Conservation (phyloP, 2,113 vertebrate genomes). For the Uropsilus gracilis region DNA sequence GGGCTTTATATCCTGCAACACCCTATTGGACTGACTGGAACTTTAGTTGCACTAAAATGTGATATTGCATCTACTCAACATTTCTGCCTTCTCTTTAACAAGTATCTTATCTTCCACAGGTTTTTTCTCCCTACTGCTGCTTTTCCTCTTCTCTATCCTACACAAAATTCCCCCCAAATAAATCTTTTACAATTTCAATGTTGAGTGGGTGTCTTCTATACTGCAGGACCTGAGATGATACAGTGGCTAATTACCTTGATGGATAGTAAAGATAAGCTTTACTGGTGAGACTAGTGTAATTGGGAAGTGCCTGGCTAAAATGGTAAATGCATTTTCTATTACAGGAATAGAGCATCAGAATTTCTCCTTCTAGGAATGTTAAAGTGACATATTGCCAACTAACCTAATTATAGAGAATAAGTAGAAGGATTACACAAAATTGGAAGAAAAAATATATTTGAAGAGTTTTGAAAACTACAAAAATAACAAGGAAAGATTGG, state of each 20-base stretch:
- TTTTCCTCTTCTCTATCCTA: neutral
- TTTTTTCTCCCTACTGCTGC: neutral
- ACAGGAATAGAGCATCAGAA: neutral
- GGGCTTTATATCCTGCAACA: neutral
- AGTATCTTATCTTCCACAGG: too few relatives aligned
- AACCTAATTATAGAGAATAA: neutral
- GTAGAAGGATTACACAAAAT: neutral
- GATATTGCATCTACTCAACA: neutral
- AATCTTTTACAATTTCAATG: neutral
- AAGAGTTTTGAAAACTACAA: neutral
- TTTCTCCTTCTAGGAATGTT: neutral
- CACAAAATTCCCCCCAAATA: neutral
- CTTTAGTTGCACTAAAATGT: neutral
- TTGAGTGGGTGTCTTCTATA: neutral
- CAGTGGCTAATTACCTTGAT: neutral
- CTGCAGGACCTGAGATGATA: neutral
- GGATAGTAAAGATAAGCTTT: neutral
- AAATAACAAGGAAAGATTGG: neutral
- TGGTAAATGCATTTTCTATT: neutral
- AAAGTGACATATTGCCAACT: neutral
- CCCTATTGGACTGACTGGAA: too few relatives aligned
- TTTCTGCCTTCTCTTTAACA: neutral
- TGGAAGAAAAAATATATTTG: neutral
- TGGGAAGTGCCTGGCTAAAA: neutral
- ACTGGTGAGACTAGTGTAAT: neutral